Percentiles rank a stretch among this genome's conserved stretches.
Evolutionary conservation across 2,113 vertebrate genomes (phyloP).

Genomic region (Pygoscelis antarcticus): DNA sequence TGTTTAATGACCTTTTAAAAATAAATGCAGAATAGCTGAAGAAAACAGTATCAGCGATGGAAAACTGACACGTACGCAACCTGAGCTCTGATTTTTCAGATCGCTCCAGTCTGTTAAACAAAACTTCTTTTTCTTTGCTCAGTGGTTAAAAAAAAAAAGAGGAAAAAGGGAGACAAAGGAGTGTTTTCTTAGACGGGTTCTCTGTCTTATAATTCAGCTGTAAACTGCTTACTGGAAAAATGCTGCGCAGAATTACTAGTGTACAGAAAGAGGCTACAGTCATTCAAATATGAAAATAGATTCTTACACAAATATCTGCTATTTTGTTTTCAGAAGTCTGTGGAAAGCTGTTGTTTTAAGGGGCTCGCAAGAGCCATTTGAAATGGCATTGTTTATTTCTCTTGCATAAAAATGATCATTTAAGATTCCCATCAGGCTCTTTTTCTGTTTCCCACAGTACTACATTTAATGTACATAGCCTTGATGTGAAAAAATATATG

Average conservation of each 20-base stretch:
- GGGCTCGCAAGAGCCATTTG: background rate
- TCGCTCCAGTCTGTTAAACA: conserved; percentile 10
- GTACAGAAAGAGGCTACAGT: background rate
- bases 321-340: background rate
- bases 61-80: conserved; percentile 52
- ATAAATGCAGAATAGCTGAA: conserved; percentile 11
- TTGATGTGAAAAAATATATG: background rate
- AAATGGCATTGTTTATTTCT: background rate
- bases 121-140: conserved; percentile 12
- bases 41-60: background rate
- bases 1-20: conserved; percentile 42
- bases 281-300: background rate
- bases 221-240: background rate
- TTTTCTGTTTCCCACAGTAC: background rate
- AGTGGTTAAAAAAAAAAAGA: background rate
- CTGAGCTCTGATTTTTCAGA: conserved; percentile 33
- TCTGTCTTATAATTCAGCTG: background rate
- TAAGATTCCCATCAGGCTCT: background rate
- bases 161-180: conserved; percentile 25
- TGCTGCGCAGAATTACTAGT: background rate
- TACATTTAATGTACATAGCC: background rate
- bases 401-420: background rate
- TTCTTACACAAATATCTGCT: background rate
- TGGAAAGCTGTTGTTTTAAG: background rate
- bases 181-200: conserved; percentile 28